Conservation (phyloP, 2,797 vertebrate species). For the Sciaenops ocellatus region DNA sequence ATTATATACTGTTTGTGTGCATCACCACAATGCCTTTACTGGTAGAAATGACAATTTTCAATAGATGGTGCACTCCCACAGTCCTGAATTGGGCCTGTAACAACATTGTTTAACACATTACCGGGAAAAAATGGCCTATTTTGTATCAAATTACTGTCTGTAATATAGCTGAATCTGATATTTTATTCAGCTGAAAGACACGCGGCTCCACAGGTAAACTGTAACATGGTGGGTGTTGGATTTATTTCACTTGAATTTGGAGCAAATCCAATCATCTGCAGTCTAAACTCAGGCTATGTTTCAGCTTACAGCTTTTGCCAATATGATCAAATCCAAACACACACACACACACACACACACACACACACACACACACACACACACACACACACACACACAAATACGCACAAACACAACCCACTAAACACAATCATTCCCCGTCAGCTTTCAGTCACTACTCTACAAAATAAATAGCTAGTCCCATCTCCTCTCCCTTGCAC, state of each 20-base stretch:
- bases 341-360: constrained; percentile 12
- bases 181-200: constrained; percentile 39
- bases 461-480: constrained; percentile 53
- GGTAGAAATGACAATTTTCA: constrained; percentile 36
- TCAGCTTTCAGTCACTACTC: constrained; percentile 43
- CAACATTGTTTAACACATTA: constrained; percentile 47
- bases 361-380: constrained; percentile 17
- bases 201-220: constrained; percentile 29
- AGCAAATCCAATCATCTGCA: constrained; percentile 56
- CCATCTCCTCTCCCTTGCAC: constrained; percentile 17
- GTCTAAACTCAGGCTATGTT: constrained; percentile 20
- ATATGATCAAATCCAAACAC: constrained; percentile 33
- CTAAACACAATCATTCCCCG: constrained; percentile 35
- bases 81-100: constrained; percentile 25
- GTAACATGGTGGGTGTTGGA: constrained; percentile 17
- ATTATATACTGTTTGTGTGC: neutral
- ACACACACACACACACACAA: constrained; percentile 12
- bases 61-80: neutral
- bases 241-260: constrained; percentile 49
- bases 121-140: constrained; percentile 41
- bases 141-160: constrained; percentile 30
- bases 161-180: neutral
- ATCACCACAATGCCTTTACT: neutral
- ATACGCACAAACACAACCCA: constrained; percentile 12
- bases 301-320: constrained; percentile 10